Base-by-base conservation (phyloP, 2,888 invertebrate genomes). In the Busseola fusca region DNA sequence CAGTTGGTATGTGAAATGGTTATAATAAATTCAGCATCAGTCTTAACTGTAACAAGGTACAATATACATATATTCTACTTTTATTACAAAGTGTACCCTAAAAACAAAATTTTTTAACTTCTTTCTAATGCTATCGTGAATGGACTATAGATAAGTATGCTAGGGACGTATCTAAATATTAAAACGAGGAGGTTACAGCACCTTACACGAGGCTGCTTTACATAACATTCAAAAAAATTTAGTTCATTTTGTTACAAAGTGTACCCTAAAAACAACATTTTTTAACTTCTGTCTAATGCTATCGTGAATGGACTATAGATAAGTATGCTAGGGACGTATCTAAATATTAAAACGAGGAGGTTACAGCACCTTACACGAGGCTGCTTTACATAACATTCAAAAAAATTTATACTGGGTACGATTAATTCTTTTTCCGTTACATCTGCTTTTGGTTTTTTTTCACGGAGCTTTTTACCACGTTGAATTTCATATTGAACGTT, bases 381-480 rank as follows among this genome's bases (percentile, higher is more conserved):
- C 50, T 42, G 30, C 10, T 60, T 75, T n/a, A 62, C 58, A 60
- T 54, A n/a, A 21, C 83, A 40, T 42, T 27, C 45, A 14, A 50
- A 40, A 58, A 69, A 37, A 27, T 52, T 27, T 12, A 78, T 60
- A 54, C 78, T 64, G 10, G 70, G 34, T 16, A 74, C 64, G 25
- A 68, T 63, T 50, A 42, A 85, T 65, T 87, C 83, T 45, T 72
- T 54, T 60, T 73, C 40, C n/a, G 59, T 45, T 52, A 64, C 72
- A 50, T 64, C 62, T 27, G 65, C 40, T 72, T 27, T 34, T 64
- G 75, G 67, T 77, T 89, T 89, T 67, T 81, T 79, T 64, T 86
- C 71, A 42, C 89, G 87, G 64, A 91, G 77, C 50, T 87, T 83
- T 60, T 66, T 77, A 14, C 92, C 92, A 40, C 84, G 83, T 42